Base-by-base conservation (phyloP, 2,113 vertebrate genomes). In the rabbit (Oryctolagus cuniculus) region DNA sequence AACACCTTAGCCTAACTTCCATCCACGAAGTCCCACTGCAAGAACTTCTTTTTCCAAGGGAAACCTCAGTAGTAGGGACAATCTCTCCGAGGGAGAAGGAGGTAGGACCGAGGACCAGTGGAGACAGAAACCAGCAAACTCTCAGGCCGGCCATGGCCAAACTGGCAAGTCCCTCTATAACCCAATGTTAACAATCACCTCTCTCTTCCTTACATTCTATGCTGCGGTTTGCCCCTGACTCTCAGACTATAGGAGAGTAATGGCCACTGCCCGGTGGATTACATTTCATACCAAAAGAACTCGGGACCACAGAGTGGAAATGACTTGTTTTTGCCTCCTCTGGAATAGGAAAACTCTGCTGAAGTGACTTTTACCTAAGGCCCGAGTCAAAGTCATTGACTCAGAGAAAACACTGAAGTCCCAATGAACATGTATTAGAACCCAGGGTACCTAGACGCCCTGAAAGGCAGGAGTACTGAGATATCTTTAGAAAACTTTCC, bases 1-100 rank as follows among this genome's bases (percentile, higher is more conserved):
- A 77, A n/a, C 27, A 58, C 11, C n/a, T 86, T 82, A 44, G 25
- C 64, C 90, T 89, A 90, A 87, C 38, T 95, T 87, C 81, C 92
- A 88, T 19, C 51, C 61, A 89, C 19, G 58, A 88, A 95, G 95
- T 89, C 51, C 31, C 12, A 93, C 63, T 72, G 8, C 55, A 87
- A 82, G 58, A 89, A 72, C 24, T 11, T 95, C 44, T 70, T 92
- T 69, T 87, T 74, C n/a, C n/a, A 72, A 74, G 51, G 91, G 51
- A 84, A 85, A 91, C 36, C 93, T 74, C 31, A 27, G 81, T 9
- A 85, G 34, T 49, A 87, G 38, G 75, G 44, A 70, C 49, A 63
- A 36, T 67, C 74, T 73, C 34, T 36, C 84, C 87, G 67, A 55
- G 51, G 34, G 51, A 22, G 55, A 86, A 51, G 27, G 53, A 70